phyloP scores from a whole-genome alignment of 2,113 vertebrate genomes.

The Eretmochelys imbricata region DNA sequence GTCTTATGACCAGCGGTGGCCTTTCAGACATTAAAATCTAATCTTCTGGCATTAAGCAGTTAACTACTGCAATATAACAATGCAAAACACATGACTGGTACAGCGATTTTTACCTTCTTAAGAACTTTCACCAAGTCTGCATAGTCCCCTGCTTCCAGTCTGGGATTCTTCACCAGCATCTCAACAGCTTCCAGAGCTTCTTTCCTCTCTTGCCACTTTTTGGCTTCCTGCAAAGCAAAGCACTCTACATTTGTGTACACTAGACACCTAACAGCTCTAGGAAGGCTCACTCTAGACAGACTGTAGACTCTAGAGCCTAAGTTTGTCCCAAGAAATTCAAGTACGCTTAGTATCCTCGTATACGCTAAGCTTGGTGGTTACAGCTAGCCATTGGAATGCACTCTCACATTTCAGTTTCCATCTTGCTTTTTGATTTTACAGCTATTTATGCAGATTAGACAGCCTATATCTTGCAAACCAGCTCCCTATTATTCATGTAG shows the following conservation, averaged over 20 bases:
- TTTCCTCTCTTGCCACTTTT: constrained; percentile 99
- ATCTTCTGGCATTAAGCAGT: background rate
- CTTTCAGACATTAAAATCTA: background rate
- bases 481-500: background rate
- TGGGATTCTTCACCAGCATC: constrained; percentile 91
- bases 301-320: background rate
- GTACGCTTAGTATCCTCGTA: background rate
- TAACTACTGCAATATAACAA: background rate
- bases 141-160: constrained; percentile 94
- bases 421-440: background rate
- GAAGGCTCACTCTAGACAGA: background rate
- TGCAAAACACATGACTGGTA: background rate
- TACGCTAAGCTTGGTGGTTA: background rate
- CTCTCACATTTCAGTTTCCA: background rate
- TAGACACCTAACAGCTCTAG: background rate
- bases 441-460: background rate
- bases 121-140: constrained; percentile 94
- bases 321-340: background rate
- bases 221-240: constrained; percentile 88
- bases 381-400: background rate
- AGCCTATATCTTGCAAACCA: background rate
- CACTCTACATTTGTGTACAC: background rate
- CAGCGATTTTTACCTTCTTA: constrained; percentile 87
- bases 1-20: background rate
- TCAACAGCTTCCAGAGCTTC: constrained; percentile 95